Evolutionary conservation across 2,113 vertebrate species (phyloP).

Genomic region (Channa maculata): DNA sequence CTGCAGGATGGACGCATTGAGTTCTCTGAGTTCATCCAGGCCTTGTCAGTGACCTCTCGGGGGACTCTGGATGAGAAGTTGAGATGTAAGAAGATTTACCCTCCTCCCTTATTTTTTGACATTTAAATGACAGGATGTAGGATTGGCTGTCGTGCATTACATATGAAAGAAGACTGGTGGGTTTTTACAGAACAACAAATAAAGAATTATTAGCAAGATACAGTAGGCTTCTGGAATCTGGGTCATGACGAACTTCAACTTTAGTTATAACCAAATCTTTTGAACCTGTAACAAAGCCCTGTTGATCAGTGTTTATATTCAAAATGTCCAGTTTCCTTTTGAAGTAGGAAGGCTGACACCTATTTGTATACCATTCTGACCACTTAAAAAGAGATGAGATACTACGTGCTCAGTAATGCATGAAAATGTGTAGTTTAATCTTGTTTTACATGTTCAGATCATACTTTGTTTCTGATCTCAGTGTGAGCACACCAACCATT

Average conservation of each 20-base stretch:
- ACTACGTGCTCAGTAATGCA: constrained; percentile 4
- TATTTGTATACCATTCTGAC: not conserved
- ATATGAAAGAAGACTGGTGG: constrained; percentile 8
- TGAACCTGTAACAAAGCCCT: not conserved
- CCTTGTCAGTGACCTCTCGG: constrained; percentile 95
- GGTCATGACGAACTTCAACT: not conserved
- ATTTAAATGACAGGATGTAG: constrained; percentile 44
- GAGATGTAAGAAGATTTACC: constrained; percentile 88
- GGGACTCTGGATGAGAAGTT: constrained; percentile 98
- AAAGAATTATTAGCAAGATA: constrained; percentile 10
- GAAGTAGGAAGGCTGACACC: not conserved
- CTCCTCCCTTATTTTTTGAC: constrained; percentile 19
- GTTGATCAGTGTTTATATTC: not conserved
- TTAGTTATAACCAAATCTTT: not conserved
- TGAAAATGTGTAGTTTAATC: not conserved
- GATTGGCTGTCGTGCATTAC: constrained; percentile 21
- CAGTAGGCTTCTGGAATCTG: constrained; percentile 2
- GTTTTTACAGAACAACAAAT: constrained; percentile 18
- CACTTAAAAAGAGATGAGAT: not conserved
- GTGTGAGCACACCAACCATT: not conserved
- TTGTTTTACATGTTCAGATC: constrained; percentile 15
- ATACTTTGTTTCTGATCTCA: not conserved
- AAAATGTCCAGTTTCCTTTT: not conserved
- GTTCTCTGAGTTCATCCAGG: constrained; percentile 99
- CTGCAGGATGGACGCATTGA: constrained; percentile 95